Evolutionary conservation across 2,888 invertebrate genomes (phyloP).

Genomic region (Macrophya alboannulata): DNA sequence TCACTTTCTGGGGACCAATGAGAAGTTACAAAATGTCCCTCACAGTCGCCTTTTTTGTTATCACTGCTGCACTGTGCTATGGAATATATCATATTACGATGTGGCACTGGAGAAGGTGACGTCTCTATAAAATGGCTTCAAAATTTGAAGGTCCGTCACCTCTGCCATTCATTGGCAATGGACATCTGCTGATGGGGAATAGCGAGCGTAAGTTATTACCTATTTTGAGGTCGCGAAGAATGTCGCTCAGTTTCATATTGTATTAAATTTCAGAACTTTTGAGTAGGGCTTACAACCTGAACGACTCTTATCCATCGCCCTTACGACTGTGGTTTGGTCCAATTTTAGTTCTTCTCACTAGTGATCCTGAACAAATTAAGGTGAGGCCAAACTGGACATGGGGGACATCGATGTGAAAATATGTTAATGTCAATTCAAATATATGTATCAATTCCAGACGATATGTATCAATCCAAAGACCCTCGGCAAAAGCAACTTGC

Average conservation of each 20-base stretch:
- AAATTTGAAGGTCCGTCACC: background rate
- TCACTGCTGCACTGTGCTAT: background rate
- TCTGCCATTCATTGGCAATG: background rate
- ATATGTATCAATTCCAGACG: background rate
- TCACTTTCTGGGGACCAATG: background rate
- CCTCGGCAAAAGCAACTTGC: background rate
- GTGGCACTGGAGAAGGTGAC: background rate
- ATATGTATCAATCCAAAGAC: background rate
- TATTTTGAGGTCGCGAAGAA: background rate
- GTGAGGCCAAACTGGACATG: background rate
- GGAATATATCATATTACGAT: background rate
- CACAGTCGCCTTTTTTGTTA: background rate
- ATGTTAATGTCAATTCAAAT: background rate
- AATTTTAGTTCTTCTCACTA: background rate
- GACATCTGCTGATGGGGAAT: background rate
- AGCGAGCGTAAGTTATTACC: background rate
- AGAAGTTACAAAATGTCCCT: background rate
- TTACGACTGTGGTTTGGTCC: background rate
- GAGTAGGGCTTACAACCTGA: background rate
- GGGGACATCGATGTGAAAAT: no score
- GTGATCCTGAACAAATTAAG: background rate
- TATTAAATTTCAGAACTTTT: background rate
- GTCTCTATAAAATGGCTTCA: background rate
- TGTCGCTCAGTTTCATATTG: background rate
- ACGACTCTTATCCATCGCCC: background rate